Percentiles rank a stretch among this genome's conserved stretches.
Evolutionary conservation across 2,888 invertebrate genomes (phyloP).

Genomic region (Dascillus cervinus): DNA sequence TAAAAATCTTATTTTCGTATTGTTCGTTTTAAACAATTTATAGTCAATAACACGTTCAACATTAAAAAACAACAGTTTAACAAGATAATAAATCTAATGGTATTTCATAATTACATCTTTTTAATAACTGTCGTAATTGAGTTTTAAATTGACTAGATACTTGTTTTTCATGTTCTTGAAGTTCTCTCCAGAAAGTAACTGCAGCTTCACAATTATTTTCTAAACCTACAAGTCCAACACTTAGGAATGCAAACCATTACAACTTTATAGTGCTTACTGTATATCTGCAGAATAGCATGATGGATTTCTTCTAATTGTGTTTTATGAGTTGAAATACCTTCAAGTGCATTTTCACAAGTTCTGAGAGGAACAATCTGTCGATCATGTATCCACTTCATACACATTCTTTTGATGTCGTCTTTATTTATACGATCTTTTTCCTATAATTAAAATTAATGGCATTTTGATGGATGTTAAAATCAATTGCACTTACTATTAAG

Average conservation of each 20-base stretch:
- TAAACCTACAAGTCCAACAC: conserved; percentile 37
- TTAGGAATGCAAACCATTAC: conserved; percentile 1
- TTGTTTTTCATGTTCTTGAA: conserved; percentile 43
- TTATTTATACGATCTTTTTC: conserved; percentile 37
- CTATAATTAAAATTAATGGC: conserved; percentile 32
- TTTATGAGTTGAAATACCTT: too few species aligned
- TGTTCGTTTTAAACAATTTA: too few species aligned
- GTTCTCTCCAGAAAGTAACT: conserved; percentile 41
- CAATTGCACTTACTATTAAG: conserved; percentile 36
- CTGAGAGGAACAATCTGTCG: conserved; percentile 28
- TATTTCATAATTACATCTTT: conserved; percentile 19
- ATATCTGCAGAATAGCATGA: conserved; percentile 45
- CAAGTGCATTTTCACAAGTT: conserved; percentile 26
- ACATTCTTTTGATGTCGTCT: conserved; percentile 27
- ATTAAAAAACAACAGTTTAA: too few species aligned
- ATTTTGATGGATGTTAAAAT: conserved; percentile 31
- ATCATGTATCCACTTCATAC: conserved; percentile 32
- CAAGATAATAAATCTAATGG: conserved; percentile 9
- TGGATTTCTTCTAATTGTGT: conserved; percentile 42
- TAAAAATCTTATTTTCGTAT: too few species aligned
- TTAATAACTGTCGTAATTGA: conserved; percentile 15
- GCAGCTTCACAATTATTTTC: conserved; percentile 44
- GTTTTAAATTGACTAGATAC: conserved; percentile 41
- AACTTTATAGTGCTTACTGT: conserved; percentile 37
- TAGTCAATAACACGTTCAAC: too few species aligned